Evolutionary conservation across 2,113 vertebrate genomes (phyloP).

Genomic region (Hiodon tergisus): DNA sequence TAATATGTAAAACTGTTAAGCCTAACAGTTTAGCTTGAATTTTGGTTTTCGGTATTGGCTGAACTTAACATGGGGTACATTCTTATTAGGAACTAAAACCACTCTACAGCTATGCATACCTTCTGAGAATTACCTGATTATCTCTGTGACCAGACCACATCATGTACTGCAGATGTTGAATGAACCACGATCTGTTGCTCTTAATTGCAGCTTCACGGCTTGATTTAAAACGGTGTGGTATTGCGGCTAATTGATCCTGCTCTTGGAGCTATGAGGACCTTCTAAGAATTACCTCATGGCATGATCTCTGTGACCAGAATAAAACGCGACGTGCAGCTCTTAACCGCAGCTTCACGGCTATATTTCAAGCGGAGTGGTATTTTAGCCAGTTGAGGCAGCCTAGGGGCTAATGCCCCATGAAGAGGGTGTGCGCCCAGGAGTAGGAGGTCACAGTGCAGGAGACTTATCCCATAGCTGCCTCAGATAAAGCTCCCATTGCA

Average conservation of each 20-base stretch:
- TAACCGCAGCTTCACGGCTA: neutral
- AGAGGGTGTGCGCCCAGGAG: neutral
- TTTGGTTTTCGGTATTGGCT: neutral
- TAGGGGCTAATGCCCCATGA: neutral
- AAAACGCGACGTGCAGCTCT: neutral
- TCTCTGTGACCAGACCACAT: neutral
- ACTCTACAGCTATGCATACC: neutral
- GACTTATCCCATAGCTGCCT: neutral
- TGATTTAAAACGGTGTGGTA: too few species aligned
- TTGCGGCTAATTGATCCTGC: too few species aligned
- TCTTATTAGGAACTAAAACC: neutral
- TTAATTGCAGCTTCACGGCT: too few species aligned
- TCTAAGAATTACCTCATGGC: too few species aligned
- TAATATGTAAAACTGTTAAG: neutral
- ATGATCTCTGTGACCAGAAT: neutral
- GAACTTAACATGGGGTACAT: neutral
- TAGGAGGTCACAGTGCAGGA: neutral
- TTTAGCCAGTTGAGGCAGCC: neutral
- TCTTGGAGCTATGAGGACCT: too few species aligned
- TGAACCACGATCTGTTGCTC: neutral
- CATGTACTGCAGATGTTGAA: neutral
- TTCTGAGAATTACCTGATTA: neutral
- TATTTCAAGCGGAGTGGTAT: neutral
- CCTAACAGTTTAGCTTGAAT: neutral
- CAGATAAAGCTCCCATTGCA: neutral